phyloP scores from a whole-genome alignment of 2,797 vertebrate species.

The Danio jaintianensis region DNA sequence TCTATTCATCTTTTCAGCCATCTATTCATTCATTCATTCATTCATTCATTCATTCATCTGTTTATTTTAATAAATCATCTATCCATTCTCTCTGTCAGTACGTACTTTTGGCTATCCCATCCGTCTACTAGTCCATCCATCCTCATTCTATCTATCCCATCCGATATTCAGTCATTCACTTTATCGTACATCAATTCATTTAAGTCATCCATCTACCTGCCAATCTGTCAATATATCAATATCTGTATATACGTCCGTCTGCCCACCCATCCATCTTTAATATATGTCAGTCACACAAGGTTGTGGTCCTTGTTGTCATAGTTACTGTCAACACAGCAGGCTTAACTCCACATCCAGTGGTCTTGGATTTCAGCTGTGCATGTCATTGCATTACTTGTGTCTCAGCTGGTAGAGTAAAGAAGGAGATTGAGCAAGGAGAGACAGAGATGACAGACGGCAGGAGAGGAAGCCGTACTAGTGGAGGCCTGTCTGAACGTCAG shows the following conservation, averaged over 20 bases:
- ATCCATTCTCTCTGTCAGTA: not conserved
- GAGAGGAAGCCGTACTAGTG: slow-evolving; percentile 4
- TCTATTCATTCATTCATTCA: not conserved
- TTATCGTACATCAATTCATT: not conserved
- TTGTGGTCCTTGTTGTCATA: not conserved
- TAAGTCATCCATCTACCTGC: not conserved
- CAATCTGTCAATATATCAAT: not conserved
- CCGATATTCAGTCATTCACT: too few species aligned
- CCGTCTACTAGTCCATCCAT: too few species aligned
- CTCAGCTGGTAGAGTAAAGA: not conserved
- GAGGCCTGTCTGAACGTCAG: not conserved
- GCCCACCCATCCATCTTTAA: not conserved
- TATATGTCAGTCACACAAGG: not conserved
- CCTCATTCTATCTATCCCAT: too few species aligned
- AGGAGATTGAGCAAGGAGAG: slow-evolving; percentile 3
- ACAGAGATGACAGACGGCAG: not conserved
- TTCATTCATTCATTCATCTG: not conserved
- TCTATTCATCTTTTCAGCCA: too few species aligned
- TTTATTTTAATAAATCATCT: not conserved
- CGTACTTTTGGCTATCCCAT: too few species aligned
- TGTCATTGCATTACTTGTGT: slow-evolving; percentile 20
- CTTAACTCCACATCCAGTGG: not conserved
- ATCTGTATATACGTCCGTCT: not conserved
- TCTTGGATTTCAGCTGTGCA: slow-evolving; percentile 32
- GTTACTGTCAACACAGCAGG: not conserved